phyloP scores from a whole-genome alignment of 2,797 vertebrate species.

The Cyclopterus lumpus region DNA sequence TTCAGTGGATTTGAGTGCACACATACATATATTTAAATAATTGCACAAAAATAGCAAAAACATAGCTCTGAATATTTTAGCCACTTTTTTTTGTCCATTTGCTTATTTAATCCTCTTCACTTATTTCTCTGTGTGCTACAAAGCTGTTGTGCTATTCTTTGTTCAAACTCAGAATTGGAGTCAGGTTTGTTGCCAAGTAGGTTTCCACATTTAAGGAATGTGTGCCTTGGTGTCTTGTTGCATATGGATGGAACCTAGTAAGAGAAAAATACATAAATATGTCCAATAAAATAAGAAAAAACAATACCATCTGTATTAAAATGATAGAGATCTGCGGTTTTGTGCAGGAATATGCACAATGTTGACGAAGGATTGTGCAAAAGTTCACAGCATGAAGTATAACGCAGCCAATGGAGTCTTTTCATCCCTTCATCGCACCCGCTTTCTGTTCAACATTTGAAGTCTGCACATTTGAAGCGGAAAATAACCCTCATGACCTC shows the following conservation, averaged over 20 bases:
- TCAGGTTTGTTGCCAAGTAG: not conserved
- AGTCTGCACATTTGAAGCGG: not conserved
- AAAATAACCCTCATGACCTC: not conserved
- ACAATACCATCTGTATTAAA: too few relatives aligned
- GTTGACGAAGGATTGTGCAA: not conserved
- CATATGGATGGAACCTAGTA: not conserved
- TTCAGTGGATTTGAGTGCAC: too few relatives aligned
- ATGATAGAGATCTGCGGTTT: too few relatives aligned
- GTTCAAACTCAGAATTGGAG: too few relatives aligned
- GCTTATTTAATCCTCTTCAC: not conserved
- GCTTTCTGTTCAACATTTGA: not conserved
- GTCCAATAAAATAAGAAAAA: not conserved
- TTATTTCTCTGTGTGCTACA: not conserved
- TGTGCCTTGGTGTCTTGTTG: not conserved
- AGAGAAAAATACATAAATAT: not conserved
- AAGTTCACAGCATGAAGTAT: not conserved
- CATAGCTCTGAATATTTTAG: too few relatives aligned
- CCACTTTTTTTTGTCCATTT: too few relatives aligned
- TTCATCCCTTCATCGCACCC: not conserved
- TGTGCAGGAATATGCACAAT: not conserved
- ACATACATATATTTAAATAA: too few relatives aligned
- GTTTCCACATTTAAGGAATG: not conserved
- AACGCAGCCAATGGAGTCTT: not conserved
- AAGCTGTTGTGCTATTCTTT: too few relatives aligned
- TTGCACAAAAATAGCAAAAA: too few relatives aligned